These are phyloP conservation scores for Amphipoea oculea DNA, from an alignment of 2,888 invertebrate genomes.

Conservation along the genomic window DNA sequence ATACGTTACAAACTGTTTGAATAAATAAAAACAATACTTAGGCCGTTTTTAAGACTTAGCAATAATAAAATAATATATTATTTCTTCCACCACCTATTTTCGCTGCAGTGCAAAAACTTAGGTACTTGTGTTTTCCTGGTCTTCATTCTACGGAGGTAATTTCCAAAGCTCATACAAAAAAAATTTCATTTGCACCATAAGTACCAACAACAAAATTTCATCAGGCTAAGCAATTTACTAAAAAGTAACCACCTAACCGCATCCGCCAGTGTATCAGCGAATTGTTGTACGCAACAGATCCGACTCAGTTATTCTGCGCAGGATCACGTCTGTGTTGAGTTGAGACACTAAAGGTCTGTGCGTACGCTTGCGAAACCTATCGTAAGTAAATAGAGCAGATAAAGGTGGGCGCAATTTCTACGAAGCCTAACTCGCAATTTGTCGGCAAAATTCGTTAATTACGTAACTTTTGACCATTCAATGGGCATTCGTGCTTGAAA, in stretches of 20 bases:
- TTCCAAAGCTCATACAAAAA: too few relatives aligned
- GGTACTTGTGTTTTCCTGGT: not conserved
- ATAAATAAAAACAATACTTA: slow-evolving; percentile 13
- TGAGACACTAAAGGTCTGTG: slow-evolving; percentile 81
- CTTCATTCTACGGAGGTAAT: too few relatives aligned
- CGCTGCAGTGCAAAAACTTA: not conserved
- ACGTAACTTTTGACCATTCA: slow-evolving; percentile 64
- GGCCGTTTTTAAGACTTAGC: not conserved
- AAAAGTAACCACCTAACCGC: slow-evolving; percentile 24
- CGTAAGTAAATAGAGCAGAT: slow-evolving; percentile 74
- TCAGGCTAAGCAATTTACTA: slow-evolving; percentile 1
- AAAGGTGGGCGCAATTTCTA: slow-evolving; percentile 75
- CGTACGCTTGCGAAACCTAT: slow-evolving; percentile 73
- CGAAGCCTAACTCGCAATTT: slow-evolving; percentile 66
- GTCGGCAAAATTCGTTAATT: slow-evolving; percentile 70
- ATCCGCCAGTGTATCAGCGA: slow-evolving; percentile 61
- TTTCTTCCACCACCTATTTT: not conserved
- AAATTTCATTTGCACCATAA: too few relatives aligned
- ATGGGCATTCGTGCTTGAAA: slow-evolving; percentile 71
- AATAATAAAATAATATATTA: not conserved
- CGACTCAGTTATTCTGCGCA: slow-evolving; percentile 71
- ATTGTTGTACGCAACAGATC: slow-evolving; percentile 73
- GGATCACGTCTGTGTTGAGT: slow-evolving; percentile 79
- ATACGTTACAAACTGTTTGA: not conserved
- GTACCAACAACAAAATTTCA: slow-evolving; percentile 15